Percentiles rank a stretch among this genome's conserved stretches.
These are phyloP conservation scores for Scaptomyza hsui DNA, from an alignment of 1,140 invertebrate species.

Conservation along the genomic window DNA sequence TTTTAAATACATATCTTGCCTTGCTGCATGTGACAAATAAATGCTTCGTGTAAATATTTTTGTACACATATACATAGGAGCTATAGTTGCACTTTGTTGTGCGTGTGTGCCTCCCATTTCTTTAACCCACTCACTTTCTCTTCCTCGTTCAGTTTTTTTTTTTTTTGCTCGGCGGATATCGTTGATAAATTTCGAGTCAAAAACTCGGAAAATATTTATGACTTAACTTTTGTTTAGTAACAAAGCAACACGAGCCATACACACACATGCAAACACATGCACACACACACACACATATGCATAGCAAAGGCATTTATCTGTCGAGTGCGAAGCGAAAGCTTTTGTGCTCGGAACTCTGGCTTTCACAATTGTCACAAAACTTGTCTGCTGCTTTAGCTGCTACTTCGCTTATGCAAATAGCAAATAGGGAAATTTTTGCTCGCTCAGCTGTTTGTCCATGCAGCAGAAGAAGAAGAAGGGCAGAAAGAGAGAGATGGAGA, in stretches of 20 bases:
- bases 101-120: background rate
- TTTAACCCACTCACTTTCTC: no score
- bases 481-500: background rate
- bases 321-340: constrained; percentile 8
- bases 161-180: constrained; percentile 64
- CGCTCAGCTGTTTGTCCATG: constrained; percentile 30
- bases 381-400: constrained; percentile 31
- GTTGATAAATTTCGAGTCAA: constrained; percentile 82
- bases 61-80: constrained; percentile 16
- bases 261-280: constrained; percentile 2
- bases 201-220: constrained; percentile 82
- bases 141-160: background rate
- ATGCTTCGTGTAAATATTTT: constrained; percentile 30
- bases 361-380: constrained; percentile 65
- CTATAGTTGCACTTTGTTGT: constrained; percentile 30
- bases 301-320: constrained; percentile 30
- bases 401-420: constrained; percentile 66
- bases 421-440: constrained; percentile 38
- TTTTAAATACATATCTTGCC: no score
- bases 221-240: constrained; percentile 82
- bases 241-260: constrained; percentile 58
- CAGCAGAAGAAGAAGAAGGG: background rate
- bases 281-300: constrained; percentile 2
- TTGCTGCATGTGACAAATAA: constrained; percentile 34
- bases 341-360: constrained; percentile 19